Base-by-base conservation (phyloP, 2,888 invertebrate species). In the Euclidia mi region DNA sequence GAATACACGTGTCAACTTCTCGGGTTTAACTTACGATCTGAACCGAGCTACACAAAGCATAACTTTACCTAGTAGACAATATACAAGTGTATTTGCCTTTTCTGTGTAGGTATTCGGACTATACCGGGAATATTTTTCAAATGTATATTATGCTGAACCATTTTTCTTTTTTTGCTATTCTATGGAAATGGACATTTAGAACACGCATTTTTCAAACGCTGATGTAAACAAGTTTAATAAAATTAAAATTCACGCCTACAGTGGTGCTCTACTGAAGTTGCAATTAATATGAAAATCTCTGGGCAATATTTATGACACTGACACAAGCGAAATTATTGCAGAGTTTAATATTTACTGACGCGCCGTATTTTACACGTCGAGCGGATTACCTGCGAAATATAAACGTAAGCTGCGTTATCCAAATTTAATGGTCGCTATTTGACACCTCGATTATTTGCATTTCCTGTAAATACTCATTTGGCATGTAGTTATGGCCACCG, bases 321-420 rank as follows among this genome's bases (percentile, higher is more conserved):
- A 86, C 87, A 85, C 82, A 71, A 65, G 84, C 82, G 76, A 86
- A 90, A 91, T 91, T 89, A 90, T 87, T 85, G 82, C 85, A 62
- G 77, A 85, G 82, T 89, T 88, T 89, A 90, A 92, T 92, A 88
- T 92, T 91, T 89, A 91, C 91, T 84, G 88, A 88, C 85, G 82
- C 80, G 81, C 76, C 88, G 86, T 91, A 92, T 91, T 91, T 92
- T 89, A 89, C 88, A 85, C 83, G 85, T 84, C 81, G 76, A 78
- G 79, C 82, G 87, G 89, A 90, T 91, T 91, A 91, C 85, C 86
- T 82, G 88, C 82, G 78, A 89, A 89, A 89, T 87, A 85, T 87
- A 85, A 87, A 83, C 78, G 80, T 85, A 84, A 85, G 80, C 83
- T 77, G 76, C 78, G 81, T 86, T 87, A 87, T 89, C 84, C 84